Evolutionary conservation across 1,140 invertebrate genomes (phyloP).

Genomic region (Phthorimaea operculella): DNA sequence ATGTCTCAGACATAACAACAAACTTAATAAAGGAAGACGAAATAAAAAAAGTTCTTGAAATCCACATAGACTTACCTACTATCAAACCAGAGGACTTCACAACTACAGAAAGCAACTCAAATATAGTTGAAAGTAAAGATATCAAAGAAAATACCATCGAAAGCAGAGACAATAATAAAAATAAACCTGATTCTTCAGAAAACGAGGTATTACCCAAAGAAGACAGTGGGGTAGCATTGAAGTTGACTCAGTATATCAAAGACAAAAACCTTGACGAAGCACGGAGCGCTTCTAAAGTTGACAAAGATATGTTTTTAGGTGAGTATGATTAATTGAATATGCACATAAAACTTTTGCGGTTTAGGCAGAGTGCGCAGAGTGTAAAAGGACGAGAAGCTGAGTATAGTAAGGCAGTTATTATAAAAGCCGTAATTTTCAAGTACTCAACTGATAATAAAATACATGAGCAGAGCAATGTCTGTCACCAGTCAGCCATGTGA

Average conservation of each 20-base stretch:
- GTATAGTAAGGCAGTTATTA: no score
- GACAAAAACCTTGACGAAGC: constrained; percentile 52
- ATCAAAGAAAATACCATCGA: constrained; percentile 2
- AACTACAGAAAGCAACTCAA: not conserved
- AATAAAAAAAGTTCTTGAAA: not conserved
- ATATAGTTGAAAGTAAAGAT: not conserved
- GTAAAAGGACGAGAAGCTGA: no score
- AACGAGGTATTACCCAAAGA: constrained; percentile 17
- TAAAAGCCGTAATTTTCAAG: no score
- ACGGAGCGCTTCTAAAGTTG: constrained; percentile 32
- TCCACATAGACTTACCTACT: not conserved
- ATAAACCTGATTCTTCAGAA: constrained; percentile 3
- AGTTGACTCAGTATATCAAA: constrained; percentile 73
- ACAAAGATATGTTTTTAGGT: constrained; percentile 31
- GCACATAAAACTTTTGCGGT: no score
- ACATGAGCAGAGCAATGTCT: no score
- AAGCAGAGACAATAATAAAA: no score
- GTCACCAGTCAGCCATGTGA: no score
- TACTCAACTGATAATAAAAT: no score
- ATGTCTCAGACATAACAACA: not conserved
- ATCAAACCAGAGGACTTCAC: not conserved
- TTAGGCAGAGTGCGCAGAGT: no score
- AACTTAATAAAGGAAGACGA: not conserved
- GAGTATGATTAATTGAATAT: no score
- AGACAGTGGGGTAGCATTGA: constrained; percentile 71